Evolutionary conservation across 2,113 vertebrate genomes (phyloP).

Genomic region (Sphaerodactylus townsendi): DNA sequence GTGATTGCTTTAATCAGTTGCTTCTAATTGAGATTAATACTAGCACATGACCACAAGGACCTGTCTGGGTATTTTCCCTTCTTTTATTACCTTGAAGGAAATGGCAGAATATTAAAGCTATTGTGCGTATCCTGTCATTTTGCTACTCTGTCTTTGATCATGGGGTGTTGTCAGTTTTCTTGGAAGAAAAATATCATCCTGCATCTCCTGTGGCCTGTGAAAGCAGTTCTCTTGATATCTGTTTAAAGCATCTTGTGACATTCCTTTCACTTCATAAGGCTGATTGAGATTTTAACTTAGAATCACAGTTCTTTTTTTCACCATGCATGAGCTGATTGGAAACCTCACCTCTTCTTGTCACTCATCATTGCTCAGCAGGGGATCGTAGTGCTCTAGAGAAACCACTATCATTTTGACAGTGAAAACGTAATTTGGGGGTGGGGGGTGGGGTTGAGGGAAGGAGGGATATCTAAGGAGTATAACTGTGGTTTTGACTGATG

Average conservation of each 20-base stretch:
- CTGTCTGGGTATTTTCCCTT: neutral
- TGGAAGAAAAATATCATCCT: constrained; percentile 36
- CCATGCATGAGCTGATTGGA: constrained; percentile 50
- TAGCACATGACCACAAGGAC: neutral
- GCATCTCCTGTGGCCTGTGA: constrained; percentile 30
- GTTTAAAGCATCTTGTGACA: constrained; percentile 37
- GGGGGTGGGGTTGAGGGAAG: constrained; percentile 8
- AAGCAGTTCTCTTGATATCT: constrained; percentile 37
- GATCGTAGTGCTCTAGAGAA: constrained; percentile 6
- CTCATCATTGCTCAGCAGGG: constrained; percentile 42
- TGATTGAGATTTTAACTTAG: constrained; percentile 46
- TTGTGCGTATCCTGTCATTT: constrained; percentile 40
- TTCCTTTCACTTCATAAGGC: constrained; percentile 43
- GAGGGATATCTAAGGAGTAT: neutral
- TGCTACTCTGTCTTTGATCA: constrained; percentile 28
- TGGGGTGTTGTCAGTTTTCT: constrained; percentile 47
- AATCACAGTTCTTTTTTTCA: constrained; percentile 43
- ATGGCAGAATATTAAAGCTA: constrained; percentile 10
- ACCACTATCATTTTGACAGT: constrained; percentile 10
- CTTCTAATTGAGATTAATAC: constrained; percentile 48
- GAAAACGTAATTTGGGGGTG: constrained; percentile 27
- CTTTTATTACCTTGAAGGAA: constrained; percentile 40
- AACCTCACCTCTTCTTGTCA: constrained; percentile 45
- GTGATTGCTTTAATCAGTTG: constrained; percentile 33
- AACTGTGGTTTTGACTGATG: constrained; percentile 35